Conservation (phyloP, 2,888 invertebrate species). For the Carabus problematicus region DNA sequence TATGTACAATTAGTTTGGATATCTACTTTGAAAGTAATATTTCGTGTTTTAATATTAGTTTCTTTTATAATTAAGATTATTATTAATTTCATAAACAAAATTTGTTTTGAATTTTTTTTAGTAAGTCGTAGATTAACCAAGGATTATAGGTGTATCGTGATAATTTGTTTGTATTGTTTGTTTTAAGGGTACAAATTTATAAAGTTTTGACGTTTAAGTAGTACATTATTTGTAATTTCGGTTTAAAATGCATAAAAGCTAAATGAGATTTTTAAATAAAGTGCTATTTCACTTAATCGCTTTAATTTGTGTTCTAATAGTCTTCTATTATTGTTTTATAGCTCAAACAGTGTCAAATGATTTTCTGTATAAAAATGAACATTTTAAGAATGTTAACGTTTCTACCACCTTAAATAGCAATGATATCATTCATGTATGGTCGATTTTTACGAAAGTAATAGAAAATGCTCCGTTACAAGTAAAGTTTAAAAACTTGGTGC, state of each 20-base stretch:
- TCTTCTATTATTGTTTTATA: slow-evolving; percentile 36
- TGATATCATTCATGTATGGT: slow-evolving; percentile 60
- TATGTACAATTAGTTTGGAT: no score
- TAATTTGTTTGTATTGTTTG: slow-evolving; percentile 5
- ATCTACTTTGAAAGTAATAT: no score
- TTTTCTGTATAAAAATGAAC: slow-evolving; percentile 26
- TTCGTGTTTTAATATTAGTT: no score
- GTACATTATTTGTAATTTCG: slow-evolving; percentile 19
- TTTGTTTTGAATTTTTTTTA: no score
- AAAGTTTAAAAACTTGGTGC: slow-evolving; percentile 62
- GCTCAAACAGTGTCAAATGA: neutral
- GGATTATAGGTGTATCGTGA: no score
- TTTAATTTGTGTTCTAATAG: slow-evolving; percentile 17
- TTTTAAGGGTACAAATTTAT: neutral
- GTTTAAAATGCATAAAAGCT: slow-evolving; percentile 21
- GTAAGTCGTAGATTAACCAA: no score
- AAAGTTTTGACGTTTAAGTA: slow-evolving; percentile 17
- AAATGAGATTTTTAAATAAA: slow-evolving; percentile 36
- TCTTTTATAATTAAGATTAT: no score
- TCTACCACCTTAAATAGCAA: slow-evolving; percentile 31
- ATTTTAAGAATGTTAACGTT: slow-evolving; percentile 12
- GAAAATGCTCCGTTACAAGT: slow-evolving; percentile 61
- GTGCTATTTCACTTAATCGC: slow-evolving; percentile 20
- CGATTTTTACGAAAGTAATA: slow-evolving; percentile 66
- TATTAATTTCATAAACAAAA: no score